phyloP scores from a whole-genome alignment of 2,797 vertebrate genomes.

The Orientallactaga sibirica region DNA sequence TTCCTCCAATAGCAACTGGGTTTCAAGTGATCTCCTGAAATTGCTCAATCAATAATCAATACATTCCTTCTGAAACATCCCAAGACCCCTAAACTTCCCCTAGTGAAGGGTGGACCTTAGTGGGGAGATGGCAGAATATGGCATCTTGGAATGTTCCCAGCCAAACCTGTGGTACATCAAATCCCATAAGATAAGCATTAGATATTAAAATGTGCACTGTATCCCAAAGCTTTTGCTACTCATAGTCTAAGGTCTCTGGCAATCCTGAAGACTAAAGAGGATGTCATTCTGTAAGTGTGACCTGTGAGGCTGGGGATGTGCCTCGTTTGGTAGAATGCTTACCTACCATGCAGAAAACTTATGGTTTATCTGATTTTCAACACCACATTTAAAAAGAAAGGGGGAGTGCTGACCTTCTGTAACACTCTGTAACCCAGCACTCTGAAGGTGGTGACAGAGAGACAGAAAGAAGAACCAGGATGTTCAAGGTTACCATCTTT shows the following conservation, averaged over 20 bases:
- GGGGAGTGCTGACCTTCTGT: no score
- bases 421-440: no score
- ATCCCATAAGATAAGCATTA: not conserved
- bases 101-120: not conserved
- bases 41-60: not conserved
- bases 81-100: not conserved
- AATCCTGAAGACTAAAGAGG: not conserved
- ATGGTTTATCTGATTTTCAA: no score
- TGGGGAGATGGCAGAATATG: not conserved
- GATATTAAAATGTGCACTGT: not conserved
- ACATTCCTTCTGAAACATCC: not conserved
- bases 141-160: not conserved
- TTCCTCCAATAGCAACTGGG: not conserved
- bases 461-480: no score
- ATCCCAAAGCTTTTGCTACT: not conserved
- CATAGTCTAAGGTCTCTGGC: not conserved
- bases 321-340: no score
- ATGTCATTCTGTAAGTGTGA: not conserved
- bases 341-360: no score
- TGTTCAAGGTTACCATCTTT: no score
- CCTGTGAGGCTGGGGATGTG: not conserved
- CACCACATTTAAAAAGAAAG: no score
- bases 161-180: not conserved
- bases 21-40: slow-evolving; percentile 10
- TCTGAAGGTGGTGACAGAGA: no score